Conservation (phyloP, 1,140 invertebrate species). For the Heliconius congener region DNA sequence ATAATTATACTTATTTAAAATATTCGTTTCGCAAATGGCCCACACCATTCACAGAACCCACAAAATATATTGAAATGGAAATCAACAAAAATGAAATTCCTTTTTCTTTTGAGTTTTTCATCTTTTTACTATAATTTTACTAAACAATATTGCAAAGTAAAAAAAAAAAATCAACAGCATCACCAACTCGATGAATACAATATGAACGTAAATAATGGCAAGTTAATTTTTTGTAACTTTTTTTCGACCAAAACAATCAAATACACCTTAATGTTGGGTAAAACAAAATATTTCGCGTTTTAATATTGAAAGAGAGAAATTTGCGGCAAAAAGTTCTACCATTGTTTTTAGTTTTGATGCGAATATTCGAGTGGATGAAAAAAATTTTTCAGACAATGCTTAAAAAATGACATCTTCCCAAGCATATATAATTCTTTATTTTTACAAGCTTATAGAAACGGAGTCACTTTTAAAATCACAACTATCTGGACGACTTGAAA, state of each 20-base stretch:
- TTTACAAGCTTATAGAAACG: conserved; percentile 15
- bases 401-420: conserved; percentile 30
- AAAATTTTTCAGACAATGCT: conserved; percentile 38
- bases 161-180: neutral
- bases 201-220: conserved; percentile 16
- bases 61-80: neutral
- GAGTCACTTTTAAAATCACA: conserved; percentile 1
- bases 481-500: conserved; percentile 10
- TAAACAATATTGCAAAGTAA: neutral
- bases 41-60: too few species aligned
- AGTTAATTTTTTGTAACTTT: conserved; percentile 25
- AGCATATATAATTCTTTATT: conserved; percentile 23
- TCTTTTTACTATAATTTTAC: neutral
- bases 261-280: conserved; percentile 31
- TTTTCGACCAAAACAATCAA: conserved; percentile 33
- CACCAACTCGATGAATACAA: neutral
- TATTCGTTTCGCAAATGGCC: too few species aligned
- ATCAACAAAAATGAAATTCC: neutral
- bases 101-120: neutral
- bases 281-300: conserved; percentile 35
- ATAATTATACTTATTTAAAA: too few species aligned
- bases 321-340: conserved; percentile 38
- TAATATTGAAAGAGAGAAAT: conserved; percentile 37
- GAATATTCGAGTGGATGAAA: conserved; percentile 38
- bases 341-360: conserved; percentile 45